Base-by-base conservation (phyloP, 2,797 vertebrate genomes). In the Falco berigora region DNA sequence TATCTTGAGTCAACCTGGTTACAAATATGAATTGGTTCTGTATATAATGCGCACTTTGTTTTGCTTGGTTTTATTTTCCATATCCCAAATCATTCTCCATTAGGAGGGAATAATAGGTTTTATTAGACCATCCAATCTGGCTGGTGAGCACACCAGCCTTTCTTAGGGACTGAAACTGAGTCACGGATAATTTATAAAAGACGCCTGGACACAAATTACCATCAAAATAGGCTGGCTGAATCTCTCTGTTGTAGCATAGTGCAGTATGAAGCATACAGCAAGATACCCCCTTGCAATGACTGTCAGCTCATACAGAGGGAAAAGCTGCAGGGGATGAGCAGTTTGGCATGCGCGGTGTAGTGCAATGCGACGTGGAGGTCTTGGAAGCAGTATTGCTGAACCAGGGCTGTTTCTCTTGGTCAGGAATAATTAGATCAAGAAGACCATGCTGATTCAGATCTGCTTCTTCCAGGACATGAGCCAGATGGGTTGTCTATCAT, bases 371-470 rank as follows among this genome's bases (percentile, higher is more conserved):
- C 4, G 1, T n/a, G 78, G 63, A 83, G 74, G 68, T 67, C 63
- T 76, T 62, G 53, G 59, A 80, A 80, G 22, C 14, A 66, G 30
- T 21, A 62, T 5, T 76, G 75, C 64, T 76, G 79, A 81, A 49
- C 7, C 14, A 36, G 28, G 24, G 47, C 25, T 72, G 16, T 67
- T 85, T 38, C 17, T 94, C 47, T 76, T 64, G 21, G 14, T 40
- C 15, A 30, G 59, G 25, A 88, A 12, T 72, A 80, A 91, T 72
- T n/a, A 85, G 58, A 85, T 76, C 80, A 85, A 91, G 68, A 72
- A 1, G 14, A 42, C n/a, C 56, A 15, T 55, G 53, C 36, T 72
- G 74, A 85, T 62, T 81, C 81, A 91, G 53, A 50, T 36, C 47
- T 62, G 5, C 28, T 81, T 68, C 55, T 68, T 80, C 59, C 89